Percentiles rank a stretch among this genome's conserved stretches.
phyloP scores from a whole-genome alignment of 2,113 vertebrate species.

The Choloepus hoffmanni region DNA sequence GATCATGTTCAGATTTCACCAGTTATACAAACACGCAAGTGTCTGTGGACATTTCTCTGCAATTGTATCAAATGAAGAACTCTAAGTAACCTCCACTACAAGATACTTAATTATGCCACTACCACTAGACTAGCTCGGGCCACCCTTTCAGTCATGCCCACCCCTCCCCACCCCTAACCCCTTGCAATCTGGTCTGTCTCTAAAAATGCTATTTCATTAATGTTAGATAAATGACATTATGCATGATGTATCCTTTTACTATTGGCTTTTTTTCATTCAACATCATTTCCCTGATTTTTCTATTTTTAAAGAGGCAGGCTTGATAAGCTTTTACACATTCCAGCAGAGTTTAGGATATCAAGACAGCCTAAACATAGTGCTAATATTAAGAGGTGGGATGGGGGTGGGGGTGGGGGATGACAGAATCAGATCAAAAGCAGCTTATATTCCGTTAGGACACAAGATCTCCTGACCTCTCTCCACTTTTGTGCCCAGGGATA shows the following conservation, averaged over 20 bases:
- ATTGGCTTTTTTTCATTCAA: neutral
- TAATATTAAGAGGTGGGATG: neutral
- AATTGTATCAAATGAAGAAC: rapidly evolving
- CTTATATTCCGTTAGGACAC: neutral
- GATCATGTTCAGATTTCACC: neutral
- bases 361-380: neutral
- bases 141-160: neutral
- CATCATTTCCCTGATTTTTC: neutral
- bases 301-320: neutral
- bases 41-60: neutral
- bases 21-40: neutral
- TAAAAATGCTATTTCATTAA: neutral
- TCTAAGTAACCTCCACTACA: neutral
- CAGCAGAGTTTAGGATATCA: neutral
- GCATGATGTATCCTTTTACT: neutral
- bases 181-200: neutral
- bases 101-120: neutral
- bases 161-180: too few species aligned
- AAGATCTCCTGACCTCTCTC: neutral
- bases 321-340: neutral
- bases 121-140: rapidly evolving
- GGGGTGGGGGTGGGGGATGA: too few species aligned
- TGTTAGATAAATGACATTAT: neutral
- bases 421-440: neutral
- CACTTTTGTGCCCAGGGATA: neutral